These are phyloP conservation scores for Aythya baeri DNA, from an alignment of 2,113 vertebrate species.

Conservation along the genomic window DNA sequence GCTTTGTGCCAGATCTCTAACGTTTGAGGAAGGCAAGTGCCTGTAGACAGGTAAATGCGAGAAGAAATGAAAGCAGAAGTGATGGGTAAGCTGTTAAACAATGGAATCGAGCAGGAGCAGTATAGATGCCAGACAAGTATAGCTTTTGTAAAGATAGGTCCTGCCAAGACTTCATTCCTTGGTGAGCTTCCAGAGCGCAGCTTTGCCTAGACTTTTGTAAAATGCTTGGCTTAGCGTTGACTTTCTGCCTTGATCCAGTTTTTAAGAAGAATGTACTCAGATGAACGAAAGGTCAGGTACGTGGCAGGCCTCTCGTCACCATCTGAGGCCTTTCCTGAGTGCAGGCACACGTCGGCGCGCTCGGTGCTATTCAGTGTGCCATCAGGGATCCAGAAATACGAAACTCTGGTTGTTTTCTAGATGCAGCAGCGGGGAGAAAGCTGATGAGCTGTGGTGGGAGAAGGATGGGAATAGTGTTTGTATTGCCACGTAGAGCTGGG, in stretches of 20 bases:
- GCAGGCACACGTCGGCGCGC: accelerated
- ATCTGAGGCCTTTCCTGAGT: too few relatives aligned
- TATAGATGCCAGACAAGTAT: background rate
- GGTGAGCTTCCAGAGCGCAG: background rate
- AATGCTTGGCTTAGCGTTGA: accelerated
- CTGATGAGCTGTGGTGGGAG: background rate
- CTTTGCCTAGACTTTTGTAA: background rate
- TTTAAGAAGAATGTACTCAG: accelerated
- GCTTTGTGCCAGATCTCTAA: background rate
- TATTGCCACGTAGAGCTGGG: too few relatives aligned
- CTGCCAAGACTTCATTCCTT: background rate
- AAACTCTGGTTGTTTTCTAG: background rate
- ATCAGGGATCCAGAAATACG: accelerated
- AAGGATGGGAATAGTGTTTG: background rate
- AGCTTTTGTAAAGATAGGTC: background rate
- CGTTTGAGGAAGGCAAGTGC: background rate
- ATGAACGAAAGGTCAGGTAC: background rate
- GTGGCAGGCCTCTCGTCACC: background rate
- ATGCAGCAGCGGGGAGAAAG: too few relatives aligned
- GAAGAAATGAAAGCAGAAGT: background rate
- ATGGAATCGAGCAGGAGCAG: background rate
- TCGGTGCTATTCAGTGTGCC: accelerated
- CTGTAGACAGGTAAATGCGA: background rate
- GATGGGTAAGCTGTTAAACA: background rate
- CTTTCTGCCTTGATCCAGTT: background rate